Base-by-base conservation (phyloP, 1,140 invertebrate species). In the Meloidogyne floridensis region DNA sequence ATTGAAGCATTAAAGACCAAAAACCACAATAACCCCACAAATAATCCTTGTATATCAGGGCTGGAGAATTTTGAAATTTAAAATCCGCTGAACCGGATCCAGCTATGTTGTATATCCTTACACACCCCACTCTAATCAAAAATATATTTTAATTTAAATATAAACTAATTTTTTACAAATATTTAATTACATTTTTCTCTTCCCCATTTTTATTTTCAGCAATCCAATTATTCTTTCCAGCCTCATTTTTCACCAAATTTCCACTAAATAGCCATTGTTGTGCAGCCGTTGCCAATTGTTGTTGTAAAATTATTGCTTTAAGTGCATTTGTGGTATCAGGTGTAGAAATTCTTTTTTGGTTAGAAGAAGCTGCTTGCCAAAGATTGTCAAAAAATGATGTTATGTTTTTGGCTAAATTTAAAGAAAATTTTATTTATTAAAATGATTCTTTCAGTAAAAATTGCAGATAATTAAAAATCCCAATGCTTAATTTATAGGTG, bases 351-450 rank as follows among this genome's bases (percentile, higher is more conserved):
- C 11, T 65, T 32, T 32, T 65, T 71, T 54, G 65, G 32, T 69
- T 32, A 18, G 56, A 3, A 18, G 56, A 3, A 15, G 54, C 65
- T n/a, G n/a, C 8, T 65, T 65, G 59, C 59, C 59, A 65, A 65
- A 65, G 59, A 65, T 79, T 20, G 18, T 79, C 77, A 42, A 79
- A 51, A 32, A 79, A 71, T n/a, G 77, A 51, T 10, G 75, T 9
- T 8, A 69, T 43, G 54, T 43, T 20, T 51, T 69, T 65, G n/a
- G n/a, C 59, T 65, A 54, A 65, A 65, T 65, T 65, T 47, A 4
- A 8, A 47, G 13, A 59, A 59, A 65, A 59, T 15, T 59, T 59
- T 15, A 15, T 59, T 65, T 32, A 32, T 65, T 65, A n/a, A 65
- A 65, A 65, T 65, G 4, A n/a, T 65, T 5, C 2, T 59, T 59